A percentile compares a stretch with the other conserved stretches of the same genome.
These are phyloP conservation scores for Chrysogorgia sp. DNA, from an alignment of 92 coral and sea anemone species.

Conservation along the genomic window DNA sequence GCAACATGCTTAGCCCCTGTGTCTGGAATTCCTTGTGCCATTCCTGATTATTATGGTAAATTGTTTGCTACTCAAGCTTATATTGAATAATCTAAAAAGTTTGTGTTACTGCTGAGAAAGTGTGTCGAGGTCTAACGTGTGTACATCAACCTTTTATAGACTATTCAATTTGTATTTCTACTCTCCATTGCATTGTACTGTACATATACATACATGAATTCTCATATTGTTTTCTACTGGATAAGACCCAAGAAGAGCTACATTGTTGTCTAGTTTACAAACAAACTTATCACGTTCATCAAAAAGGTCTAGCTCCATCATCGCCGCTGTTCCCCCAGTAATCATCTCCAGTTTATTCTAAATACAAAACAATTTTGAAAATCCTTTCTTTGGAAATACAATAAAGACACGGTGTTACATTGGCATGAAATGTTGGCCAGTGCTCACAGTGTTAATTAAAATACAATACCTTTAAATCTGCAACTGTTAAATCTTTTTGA, in stretches of 20 bases:
- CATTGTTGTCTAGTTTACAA: slow-evolving; percentile 70
- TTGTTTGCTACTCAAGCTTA: no score
- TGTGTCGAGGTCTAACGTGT: not conserved
- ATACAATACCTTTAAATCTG: slow-evolving; percentile 71
- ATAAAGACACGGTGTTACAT: no score
- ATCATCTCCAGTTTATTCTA: slow-evolving; percentile 91
- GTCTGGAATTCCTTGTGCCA: no score
- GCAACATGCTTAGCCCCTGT: no score
- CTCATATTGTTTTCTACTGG: slow-evolving; percentile 91
- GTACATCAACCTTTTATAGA: not conserved
- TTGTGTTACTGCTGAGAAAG: not conserved
- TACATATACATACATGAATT: slow-evolving; percentile 74
- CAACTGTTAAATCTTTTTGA: slow-evolving; percentile 77
- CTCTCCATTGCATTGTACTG: not conserved
- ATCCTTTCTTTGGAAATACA: not conserved
- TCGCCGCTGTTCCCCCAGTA: slow-evolving; percentile 85
- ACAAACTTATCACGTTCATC: slow-evolving; percentile 80
- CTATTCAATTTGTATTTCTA: not conserved
- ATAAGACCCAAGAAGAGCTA: slow-evolving; percentile 85
- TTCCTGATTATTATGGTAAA: no score
- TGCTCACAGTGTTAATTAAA: not conserved
- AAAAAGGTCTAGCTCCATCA: slow-evolving; percentile 77
- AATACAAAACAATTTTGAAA: not conserved
- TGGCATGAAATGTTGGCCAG: no score
- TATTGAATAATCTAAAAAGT: no score